Conservation (phyloP, 2,888 invertebrate species). For the Exephanes ischioxanthus region DNA sequence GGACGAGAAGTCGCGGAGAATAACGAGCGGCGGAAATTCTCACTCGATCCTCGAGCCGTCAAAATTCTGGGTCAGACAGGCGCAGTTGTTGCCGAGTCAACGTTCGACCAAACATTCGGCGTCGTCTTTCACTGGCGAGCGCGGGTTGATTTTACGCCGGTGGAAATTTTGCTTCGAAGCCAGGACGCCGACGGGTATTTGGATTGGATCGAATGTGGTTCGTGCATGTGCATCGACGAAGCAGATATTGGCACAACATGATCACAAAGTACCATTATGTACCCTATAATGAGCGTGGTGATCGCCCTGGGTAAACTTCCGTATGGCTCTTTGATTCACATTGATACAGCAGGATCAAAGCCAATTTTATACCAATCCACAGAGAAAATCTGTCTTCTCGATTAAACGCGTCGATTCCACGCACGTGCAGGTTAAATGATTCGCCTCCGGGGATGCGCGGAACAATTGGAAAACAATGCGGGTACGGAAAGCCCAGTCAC, state of each 20-base stretch:
- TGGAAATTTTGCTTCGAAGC: not conserved
- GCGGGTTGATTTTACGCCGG: not conserved
- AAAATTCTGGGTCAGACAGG: constrained; percentile 70
- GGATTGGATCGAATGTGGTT: not conserved
- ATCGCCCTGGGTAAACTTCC: not conserved
- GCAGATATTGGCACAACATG: not conserved
- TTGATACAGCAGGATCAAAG: not conserved
- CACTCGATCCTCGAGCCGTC: constrained; percentile 61
- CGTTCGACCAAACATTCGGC: constrained; percentile 63
- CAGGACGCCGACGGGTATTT: not conserved
- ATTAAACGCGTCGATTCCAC: not conserved
- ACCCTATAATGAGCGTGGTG: not conserved
- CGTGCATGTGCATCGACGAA: not conserved
- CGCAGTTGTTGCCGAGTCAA: constrained; percentile 66
- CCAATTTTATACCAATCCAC: not conserved
- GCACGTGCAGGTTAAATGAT: not conserved
- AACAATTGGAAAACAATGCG: constrained; percentile 14
- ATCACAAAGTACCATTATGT: not conserved
- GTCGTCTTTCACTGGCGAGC: not conserved
- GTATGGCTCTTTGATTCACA: not conserved
- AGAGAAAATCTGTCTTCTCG: not conserved
- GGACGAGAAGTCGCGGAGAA: constrained; percentile 37
- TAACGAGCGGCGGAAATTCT: constrained; percentile 60
- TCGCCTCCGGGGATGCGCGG: not conserved
- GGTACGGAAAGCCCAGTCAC: not conserved